phyloP scores from a whole-genome alignment of 2,113 vertebrate genomes.

The Crotalus tigris region DNA sequence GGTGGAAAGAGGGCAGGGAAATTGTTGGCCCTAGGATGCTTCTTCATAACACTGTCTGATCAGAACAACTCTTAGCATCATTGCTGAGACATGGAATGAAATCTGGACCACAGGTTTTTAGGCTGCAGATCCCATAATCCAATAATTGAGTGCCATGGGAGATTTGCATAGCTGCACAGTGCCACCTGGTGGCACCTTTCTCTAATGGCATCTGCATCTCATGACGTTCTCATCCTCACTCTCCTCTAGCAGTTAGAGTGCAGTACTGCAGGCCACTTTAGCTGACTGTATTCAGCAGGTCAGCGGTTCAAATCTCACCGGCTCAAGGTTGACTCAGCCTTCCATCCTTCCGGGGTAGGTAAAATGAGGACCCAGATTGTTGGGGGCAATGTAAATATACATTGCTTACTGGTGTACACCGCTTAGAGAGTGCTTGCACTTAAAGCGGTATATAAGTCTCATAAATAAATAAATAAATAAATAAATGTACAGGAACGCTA shows the following conservation, averaged over 20 bases:
- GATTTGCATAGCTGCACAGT: background rate
- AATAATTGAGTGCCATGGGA: background rate
- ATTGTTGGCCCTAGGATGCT: background rate
- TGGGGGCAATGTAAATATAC: no score
- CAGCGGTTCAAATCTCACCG: no score
- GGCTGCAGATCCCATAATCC: background rate
- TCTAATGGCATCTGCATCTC: background rate
- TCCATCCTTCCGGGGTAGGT: no score
- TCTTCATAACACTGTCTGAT: background rate
- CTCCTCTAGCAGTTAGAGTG: no score
- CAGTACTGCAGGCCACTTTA: no score
- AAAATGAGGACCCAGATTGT: no score
- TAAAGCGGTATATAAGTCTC: no score
- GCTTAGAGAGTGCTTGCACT: no score
- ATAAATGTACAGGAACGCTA: background rate
- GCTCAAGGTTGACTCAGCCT: no score
- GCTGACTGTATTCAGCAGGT: no score
- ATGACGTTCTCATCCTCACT: background rate
- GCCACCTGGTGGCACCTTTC: background rate
- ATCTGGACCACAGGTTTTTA: background rate
- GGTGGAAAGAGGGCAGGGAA: background rate
- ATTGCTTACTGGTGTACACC: no score
- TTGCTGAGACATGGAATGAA: background rate
- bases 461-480: no score
- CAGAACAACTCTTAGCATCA: background rate